phyloP scores from a whole-genome alignment of 2,797 vertebrate genomes.

The Alcedo atthis region DNA sequence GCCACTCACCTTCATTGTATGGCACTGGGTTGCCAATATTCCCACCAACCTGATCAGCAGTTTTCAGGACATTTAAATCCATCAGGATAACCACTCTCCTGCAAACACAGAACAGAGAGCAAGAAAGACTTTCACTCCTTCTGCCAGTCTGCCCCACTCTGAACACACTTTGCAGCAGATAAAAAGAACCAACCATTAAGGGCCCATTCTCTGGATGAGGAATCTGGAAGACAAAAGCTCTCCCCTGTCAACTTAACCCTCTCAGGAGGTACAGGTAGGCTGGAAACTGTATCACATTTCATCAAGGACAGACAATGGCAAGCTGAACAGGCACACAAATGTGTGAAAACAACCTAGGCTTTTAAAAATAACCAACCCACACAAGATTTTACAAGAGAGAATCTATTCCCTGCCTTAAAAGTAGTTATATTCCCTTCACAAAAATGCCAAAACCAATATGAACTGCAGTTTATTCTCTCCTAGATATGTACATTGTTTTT shows the following conservation, averaged over 20 bases:
- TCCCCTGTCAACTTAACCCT: neutral
- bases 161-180: neutral
- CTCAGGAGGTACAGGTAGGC: neutral
- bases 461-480: neutral
- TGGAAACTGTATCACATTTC: neutral
- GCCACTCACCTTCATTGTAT: conserved; percentile 87
- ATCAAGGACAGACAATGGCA: neutral
- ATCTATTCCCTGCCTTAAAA: neutral
- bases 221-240: neutral
- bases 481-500: fast-evolving
- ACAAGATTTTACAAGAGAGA: neutral
- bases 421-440: neutral
- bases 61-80: conserved; percentile 88
- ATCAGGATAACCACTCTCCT: conserved; percentile 94
- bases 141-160: neutral
- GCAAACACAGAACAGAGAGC: conserved; percentile 49
- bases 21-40: conserved; percentile 91
- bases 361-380: neutral
- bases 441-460: fast-evolving
- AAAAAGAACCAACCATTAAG: neutral
- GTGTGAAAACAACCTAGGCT: neutral
- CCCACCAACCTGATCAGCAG: conserved; percentile 81
- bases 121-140: neutral
- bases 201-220: neutral
- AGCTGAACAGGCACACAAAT: neutral